Evolutionary conservation across 2,797 vertebrate genomes (phyloP).

Genomic region (Naso thynnoides): DNA sequence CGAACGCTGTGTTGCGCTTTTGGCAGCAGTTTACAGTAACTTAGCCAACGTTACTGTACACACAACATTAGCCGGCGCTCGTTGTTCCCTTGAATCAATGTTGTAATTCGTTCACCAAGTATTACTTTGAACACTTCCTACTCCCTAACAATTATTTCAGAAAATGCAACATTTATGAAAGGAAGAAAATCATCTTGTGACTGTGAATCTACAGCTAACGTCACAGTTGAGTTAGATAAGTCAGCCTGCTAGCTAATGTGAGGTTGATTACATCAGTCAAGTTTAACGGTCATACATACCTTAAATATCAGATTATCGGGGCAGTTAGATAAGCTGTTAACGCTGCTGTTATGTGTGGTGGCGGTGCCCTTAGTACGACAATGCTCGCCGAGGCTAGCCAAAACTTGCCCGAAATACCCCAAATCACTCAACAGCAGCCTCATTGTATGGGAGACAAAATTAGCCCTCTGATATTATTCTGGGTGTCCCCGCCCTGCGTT

Average conservation of each 20-base stretch:
- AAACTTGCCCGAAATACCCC: constrained; percentile 49
- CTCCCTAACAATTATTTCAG: background rate
- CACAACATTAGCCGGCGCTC: constrained; percentile 34
- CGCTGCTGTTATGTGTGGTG: background rate
- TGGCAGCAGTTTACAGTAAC: constrained; percentile 40
- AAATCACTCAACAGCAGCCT: constrained; percentile 52
- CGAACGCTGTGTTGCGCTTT: constrained; percentile 36
- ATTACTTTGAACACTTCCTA: background rate
- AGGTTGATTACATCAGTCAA: constrained; percentile 29
- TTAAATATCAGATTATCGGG: background rate
- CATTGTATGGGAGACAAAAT: constrained; percentile 73
- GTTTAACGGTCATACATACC: constrained; percentile 21
- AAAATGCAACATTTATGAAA: background rate
- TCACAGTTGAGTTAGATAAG: background rate
- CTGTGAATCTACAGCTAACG: background rate
- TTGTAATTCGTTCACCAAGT: fast-evolving
- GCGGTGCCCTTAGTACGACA: background rate
- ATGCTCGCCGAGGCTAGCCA: background rate
- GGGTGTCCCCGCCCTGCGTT: constrained; percentile 70
- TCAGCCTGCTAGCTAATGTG: constrained; percentile 47
- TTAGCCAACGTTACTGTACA: background rate
- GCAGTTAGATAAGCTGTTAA: background rate
- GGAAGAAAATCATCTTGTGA: background rate
- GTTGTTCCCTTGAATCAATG: background rate
- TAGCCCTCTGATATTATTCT: constrained; percentile 68